Percentiles rank a stretch among this genome's conserved stretches.
phyloP scores from a whole-genome alignment of 2,888 invertebrate species.

The Lasioglossum pauxillum region DNA sequence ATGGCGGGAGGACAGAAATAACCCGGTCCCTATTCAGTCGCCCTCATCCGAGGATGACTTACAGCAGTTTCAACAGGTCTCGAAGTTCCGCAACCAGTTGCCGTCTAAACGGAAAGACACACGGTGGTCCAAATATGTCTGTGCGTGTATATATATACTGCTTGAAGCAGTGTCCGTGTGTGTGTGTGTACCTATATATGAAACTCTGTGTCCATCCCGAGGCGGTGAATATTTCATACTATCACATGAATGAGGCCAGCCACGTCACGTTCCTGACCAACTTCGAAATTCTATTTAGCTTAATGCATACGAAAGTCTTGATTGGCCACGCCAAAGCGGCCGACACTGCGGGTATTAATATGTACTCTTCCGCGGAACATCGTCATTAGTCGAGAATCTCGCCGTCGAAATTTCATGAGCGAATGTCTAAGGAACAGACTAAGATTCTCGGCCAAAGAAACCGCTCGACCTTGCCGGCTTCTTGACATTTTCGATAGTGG shows the following conservation, averaged over 20 bases:
- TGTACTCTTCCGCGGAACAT: slow-evolving; percentile 49
- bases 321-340: slow-evolving; percentile 55
- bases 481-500: neutral
- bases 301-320: slow-evolving; percentile 62
- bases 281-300: slow-evolving; percentile 69
- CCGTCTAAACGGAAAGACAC: slow-evolving; percentile 43
- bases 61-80: slow-evolving; percentile 64
- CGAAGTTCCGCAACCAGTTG: slow-evolving; percentile 58
- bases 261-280: slow-evolving; percentile 7
- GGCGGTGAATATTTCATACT: slow-evolving; percentile 28
- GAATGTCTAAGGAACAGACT: neutral
- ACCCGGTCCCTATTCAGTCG: slow-evolving; percentile 41
- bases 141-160: too few relatives aligned
- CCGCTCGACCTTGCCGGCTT: neutral
- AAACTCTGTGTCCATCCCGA: neutral
- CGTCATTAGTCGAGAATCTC: slow-evolving; percentile 35
- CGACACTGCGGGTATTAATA: slow-evolving; percentile 38
- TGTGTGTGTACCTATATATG: neutral
- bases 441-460: neutral
- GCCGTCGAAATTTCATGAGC: slow-evolving; percentile 39
- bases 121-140: neutral
- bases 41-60: slow-evolving; percentile 52
- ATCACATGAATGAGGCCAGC: slow-evolving; percentile 7
- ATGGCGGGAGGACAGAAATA: slow-evolving; percentile 38
- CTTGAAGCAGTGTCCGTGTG: neutral